Percentiles rank a stretch among this genome's conserved stretches.
These are phyloP conservation scores for Nasonia giraulti DNA, from an alignment of 1,140 invertebrate species.

Conservation along the genomic window DNA sequence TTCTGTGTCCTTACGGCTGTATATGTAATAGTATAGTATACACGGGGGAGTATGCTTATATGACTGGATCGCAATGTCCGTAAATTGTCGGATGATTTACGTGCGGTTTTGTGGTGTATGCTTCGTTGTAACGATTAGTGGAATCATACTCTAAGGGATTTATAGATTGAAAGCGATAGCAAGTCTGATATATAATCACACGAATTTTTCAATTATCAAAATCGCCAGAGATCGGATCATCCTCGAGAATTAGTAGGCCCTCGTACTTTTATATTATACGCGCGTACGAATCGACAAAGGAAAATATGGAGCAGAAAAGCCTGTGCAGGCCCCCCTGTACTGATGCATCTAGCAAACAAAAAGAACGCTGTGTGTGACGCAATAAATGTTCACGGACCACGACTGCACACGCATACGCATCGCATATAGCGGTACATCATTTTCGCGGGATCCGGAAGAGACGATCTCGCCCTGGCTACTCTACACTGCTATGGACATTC, in stretches of 20 bases:
- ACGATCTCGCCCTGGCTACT: slow-evolving; percentile 6
- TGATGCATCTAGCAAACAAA: too few species aligned
- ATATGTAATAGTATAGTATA: too few species aligned
- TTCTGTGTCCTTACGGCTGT: neutral
- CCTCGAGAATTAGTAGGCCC: slow-evolving; percentile 11
- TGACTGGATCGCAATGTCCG: neutral
- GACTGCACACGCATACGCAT: neutral
- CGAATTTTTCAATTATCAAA: too few species aligned
- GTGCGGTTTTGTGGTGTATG: neutral
- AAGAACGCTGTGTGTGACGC: neutral
- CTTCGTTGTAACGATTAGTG: too few species aligned
- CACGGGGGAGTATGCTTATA: too few species aligned
- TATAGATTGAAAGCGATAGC: too few species aligned
- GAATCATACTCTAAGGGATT: too few species aligned
- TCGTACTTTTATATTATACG: too few species aligned
- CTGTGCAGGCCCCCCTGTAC: too few species aligned
- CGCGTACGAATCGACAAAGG: neutral
- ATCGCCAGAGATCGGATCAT: too few species aligned
- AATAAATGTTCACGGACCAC: neutral
- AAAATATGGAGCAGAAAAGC: neutral
- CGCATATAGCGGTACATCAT: slow-evolving; percentile 31
- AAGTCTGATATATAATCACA: too few species aligned
- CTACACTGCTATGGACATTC: neutral
- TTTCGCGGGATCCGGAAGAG: slow-evolving; percentile 8
- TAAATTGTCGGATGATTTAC: slow-evolving; percentile 1